Base-by-base conservation (phyloP, 1,140 invertebrate species). In the Ruditapes philippinarum region DNA sequence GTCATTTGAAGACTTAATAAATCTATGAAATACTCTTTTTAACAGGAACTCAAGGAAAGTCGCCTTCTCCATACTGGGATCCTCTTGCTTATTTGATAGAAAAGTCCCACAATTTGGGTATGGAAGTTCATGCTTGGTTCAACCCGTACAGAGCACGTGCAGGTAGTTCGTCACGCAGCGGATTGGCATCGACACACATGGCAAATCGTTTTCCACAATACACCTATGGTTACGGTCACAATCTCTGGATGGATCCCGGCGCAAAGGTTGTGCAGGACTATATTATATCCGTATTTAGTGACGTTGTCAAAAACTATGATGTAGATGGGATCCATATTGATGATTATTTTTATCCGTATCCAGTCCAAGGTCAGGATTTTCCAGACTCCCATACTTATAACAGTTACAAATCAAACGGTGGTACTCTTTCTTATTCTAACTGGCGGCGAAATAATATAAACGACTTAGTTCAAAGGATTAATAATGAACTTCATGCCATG, bases 291-390 rank as follows among this genome's bases (percentile, higher is more conserved):
- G 94, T 95, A 14, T 90, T 94, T 36, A 88, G 91, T 36, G 94
- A 95, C 87, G 93, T 95, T 22, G 89, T 93, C 2, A 91, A 38
- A n/a, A 84, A 92, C 28, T 95, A 95, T 88, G 93, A 95, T 79
- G 85, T 95, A 9, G 95, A 95, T 68, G 95, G 94, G 12, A n/a
- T 95, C 12, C 94, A 95, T 74, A 94, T 95, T 82, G 95, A 95
- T 79, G 95, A 95, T 88, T 95, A 95, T 86, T 95, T 95, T 88
- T 95, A 95, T 86, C 95, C 95, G 0, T 95, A 95, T 88, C 94
- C 94, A 0, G 92, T 91, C 28, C 87, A 86, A 17, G 93, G 90
- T 11, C 76, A 88, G 19, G 65, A 54, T 28, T 95, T 95, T 86
- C 94, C 94, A 0, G 95, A 95, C 65, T 62, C 89, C 11, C 51